Evolutionary conservation across 1,140 invertebrate species (phyloP), one percentile per base, ranked within the genome.

Genomic region (Drosophila burlai): DNA sequence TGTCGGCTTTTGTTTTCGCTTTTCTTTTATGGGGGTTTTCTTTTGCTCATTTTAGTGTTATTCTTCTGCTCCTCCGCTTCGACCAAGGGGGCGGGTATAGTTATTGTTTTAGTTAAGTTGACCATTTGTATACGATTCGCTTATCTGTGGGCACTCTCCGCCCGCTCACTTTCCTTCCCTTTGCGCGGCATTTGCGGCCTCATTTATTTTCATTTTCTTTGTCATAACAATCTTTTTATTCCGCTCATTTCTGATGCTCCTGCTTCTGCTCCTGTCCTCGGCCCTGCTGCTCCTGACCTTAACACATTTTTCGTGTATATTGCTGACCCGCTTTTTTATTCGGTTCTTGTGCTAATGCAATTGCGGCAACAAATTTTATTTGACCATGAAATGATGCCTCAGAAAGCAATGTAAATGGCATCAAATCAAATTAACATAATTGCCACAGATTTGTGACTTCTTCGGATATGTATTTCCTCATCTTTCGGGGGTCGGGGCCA

Each of bases 21-120:
- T 72, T 65, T 83, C 64, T 66, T 89, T 87, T 83, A 87, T 80
- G 84, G 71, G 31, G 71, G 54, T 61, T 73, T 64, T 74, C 57
- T 52, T 82, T 55, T 65, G 84, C 80, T 87, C 67, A 83, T 80
- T 87, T 80, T 73, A 72, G 69, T 86, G 71, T 65, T 75, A 63
- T 76, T 68, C 72, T 74, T 54, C 63, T 58, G 52, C 47, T 66
- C 46, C 43, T 60, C 43, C 58, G 61, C 67, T 63, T 31, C n/a
- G 36, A n/a, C 21, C 34, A 15, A 10, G 73, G 16, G 55, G 55
- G 55, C 9, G 31, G 15, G 67, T 52, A 65, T 57, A 72, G 69
- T 89, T 83, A 90, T 89, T 89, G 84, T 89, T 89, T 89, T 90
- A 89, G 84, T 89, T 89, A 89, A 89, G 84, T 89, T 89, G 84